Percentiles rank a stretch among this genome's conserved stretches.
phyloP scores from a whole-genome alignment of 2,113 vertebrate species.

The Nothocercus julius region DNA sequence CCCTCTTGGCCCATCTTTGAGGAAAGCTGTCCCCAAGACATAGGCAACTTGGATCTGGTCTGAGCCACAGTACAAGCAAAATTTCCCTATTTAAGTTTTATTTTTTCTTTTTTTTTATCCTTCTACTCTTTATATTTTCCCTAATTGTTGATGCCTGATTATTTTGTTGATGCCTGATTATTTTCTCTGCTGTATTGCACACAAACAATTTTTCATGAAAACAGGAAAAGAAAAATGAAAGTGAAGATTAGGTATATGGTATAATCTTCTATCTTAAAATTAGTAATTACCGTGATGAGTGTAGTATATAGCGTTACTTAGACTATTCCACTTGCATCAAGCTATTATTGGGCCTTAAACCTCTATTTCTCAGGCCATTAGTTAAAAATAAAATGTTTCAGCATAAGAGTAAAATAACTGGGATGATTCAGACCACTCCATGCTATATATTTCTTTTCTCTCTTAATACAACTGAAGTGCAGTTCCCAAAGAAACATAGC shows the following conservation, averaged over 20 bases:
- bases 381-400: slow-evolving; percentile 48
- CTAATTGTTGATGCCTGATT: not conserved
- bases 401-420: slow-evolving; percentile 26
- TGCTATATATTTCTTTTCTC: slow-evolving; percentile 24
- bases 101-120: not conserved
- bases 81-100: not conserved
- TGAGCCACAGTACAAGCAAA: not conserved
- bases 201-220: not conserved
- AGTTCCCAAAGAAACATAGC: slow-evolving; percentile 19
- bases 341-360: slow-evolving; percentile 36
- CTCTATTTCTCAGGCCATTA: slow-evolving; percentile 20
- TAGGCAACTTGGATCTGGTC: not conserved
- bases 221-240: not conserved
- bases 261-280: slow-evolving; percentile 41
- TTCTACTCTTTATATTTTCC: not conserved
- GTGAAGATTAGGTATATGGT: not conserved
- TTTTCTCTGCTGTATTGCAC: slow-evolving; percentile 12
- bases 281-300: not conserved
- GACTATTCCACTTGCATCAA: not conserved
- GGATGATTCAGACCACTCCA: slow-evolving; percentile 28
- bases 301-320: slow-evolving; percentile 7
- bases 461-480: not conserved
- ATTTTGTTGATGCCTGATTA: not conserved
- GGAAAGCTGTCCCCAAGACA: not conserved
- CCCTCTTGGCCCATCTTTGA: not conserved